Percentiles rank a stretch among this genome's conserved stretches.
Evolutionary conservation across 2,888 invertebrate species (phyloP).

Genomic region (Tolmerus cingulatus): DNA sequence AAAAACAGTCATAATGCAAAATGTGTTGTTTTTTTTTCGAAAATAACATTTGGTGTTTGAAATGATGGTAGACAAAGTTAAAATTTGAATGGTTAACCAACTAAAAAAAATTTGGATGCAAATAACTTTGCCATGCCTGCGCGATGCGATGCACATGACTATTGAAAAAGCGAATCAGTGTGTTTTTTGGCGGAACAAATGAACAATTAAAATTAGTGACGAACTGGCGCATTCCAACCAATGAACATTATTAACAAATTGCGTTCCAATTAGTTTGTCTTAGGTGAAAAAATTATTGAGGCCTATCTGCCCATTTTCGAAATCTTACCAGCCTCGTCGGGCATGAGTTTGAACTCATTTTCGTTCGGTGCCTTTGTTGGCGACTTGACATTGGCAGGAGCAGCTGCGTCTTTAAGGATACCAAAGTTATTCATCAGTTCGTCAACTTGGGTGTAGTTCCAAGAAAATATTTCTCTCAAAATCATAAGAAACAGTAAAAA

Average conservation of each 20-base stretch:
- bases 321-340: constrained; percentile 75
- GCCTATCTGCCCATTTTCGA: neutral
- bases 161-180: neutral
- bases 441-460: neutral
- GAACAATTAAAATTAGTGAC: constrained; percentile 1
- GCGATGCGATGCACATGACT: neutral
- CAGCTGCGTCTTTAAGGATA: constrained; percentile 60
- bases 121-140: neutral
- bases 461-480: neutral
- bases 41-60: neutral
- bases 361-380: constrained; percentile 72
- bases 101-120: neutral
- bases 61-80: neutral
- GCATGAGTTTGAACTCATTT: constrained; percentile 72
- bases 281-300: neutral
- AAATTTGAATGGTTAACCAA: neutral
- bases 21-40: neutral
- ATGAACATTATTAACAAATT: neutral
- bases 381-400: constrained; percentile 64
- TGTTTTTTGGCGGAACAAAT: neutral
- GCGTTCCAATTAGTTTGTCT: neutral
- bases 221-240: constrained; percentile 9
- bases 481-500: neutral
- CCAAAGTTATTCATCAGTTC: constrained; percentile 11
- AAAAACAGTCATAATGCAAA: neutral